Base-by-base conservation (phyloP, 2,113 vertebrate species). In the Takifugu flavidus region DNA sequence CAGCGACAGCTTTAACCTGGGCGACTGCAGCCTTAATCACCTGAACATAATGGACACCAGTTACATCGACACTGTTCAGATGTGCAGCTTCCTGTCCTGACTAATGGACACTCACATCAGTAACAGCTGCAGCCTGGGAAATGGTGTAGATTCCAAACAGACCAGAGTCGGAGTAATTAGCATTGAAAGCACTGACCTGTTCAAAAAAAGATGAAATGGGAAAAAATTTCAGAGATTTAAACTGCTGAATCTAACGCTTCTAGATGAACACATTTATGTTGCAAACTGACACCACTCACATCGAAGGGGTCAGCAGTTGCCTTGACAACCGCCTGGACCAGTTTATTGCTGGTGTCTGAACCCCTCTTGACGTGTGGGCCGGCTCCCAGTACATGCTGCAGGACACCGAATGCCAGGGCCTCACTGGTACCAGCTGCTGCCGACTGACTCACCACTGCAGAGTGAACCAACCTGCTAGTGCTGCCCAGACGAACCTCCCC, bases 141-240 rank as follows among this genome's bases (percentile, higher is more conserved):
- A 99, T 86, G 15, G 92, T 92, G 53, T 96, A 98, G 69, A 99
- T 43, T 5, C 97, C 97, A 62, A 99, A 99, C 42, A 99, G 93
- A 26, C 95, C 97, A 49, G 95, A 96, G 86, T 99, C 97, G 0
- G 93, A 92, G 86, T 98, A 99, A 77, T 85, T 92, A 15, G 88
- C 89, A 59, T 94, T 96, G 80, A 98, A 96, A 25, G 94, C 93
- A 0, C 92, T 92, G 75, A 87, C 95, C 97, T 99, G 86, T 28
- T 83, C 10, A 83, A 62, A 20, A 27, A 47, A 13, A 45, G 12
- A 56, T 15, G 59, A 1, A 29, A 29, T 29, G 3, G 5, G 20
- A 11, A 53, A 3, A 4, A 29, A 53, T 53, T 20, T 1, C 3
- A 47, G 14, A 15, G 13, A 20, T 20, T n/a, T 8, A 4, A 49